Percentiles rank a stretch among this genome's conserved stretches.
phyloP scores from a whole-genome alignment of 2,797 vertebrate genomes.

The Rhinatrema bivittatum region DNA sequence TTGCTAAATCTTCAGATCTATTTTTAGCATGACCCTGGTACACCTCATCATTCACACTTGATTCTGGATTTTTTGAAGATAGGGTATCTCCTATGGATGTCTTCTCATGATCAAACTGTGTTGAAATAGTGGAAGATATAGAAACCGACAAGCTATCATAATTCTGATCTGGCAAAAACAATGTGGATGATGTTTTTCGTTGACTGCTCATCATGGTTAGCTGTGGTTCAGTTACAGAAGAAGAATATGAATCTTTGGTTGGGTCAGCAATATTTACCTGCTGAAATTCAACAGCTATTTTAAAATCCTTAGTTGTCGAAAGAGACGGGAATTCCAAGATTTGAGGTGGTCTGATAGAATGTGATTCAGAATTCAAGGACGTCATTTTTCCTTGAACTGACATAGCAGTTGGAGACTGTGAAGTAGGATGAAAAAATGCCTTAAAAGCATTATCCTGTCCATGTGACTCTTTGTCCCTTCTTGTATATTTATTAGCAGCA shows the following conservation, averaged over 20 bases:
- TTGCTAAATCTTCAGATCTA: slow-evolving; percentile 34
- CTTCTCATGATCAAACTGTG: slow-evolving; percentile 27
- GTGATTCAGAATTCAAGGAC: slow-evolving; percentile 32
- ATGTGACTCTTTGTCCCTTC: slow-evolving; percentile 31
- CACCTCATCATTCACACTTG: slow-evolving; percentile 24
- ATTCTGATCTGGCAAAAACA: slow-evolving; percentile 33
- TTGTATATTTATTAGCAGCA: slow-evolving; percentile 36
- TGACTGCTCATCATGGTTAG: slow-evolving; percentile 36
- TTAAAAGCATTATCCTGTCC: slow-evolving; percentile 41
- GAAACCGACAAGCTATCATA: slow-evolving; percentile 46
- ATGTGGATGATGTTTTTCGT: slow-evolving; percentile 38
- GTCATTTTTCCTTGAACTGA: slow-evolving; percentile 36
- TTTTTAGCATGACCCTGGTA: slow-evolving; percentile 33
- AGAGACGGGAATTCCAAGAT: slow-evolving; percentile 9
- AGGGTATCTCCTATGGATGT: slow-evolving; percentile 34
- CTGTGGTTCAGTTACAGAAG: slow-evolving; percentile 41
- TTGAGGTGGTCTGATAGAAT: slow-evolving; percentile 30
- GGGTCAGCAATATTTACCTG: slow-evolving; percentile 15
- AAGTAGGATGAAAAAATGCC: slow-evolving; percentile 38
- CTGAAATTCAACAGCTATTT: slow-evolving; percentile 12
- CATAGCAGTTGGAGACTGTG: slow-evolving; percentile 31
- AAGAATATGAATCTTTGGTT: slow-evolving; percentile 25
- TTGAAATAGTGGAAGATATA: slow-evolving; percentile 32
- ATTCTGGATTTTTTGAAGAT: slow-evolving; percentile 46
- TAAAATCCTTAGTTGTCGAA: slow-evolving; percentile 22